Evolutionary conservation across 2,113 vertebrate species (phyloP).

Genomic region (Passer domesticus): DNA sequence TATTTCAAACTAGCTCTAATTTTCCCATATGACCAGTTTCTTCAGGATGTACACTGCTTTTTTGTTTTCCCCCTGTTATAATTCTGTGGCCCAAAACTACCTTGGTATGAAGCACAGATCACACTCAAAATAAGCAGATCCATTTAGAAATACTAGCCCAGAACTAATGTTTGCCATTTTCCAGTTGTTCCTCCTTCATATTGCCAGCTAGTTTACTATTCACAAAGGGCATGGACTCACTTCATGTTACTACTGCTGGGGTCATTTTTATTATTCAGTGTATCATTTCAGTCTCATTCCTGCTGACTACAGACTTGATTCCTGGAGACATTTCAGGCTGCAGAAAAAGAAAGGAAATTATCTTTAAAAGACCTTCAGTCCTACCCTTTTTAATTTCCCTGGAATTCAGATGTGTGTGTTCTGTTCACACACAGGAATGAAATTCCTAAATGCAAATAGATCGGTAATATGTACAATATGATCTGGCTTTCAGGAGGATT

Average conservation of each 20-base stretch:
- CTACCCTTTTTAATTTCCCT: background rate
- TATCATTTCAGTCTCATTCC: background rate
- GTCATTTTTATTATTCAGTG: background rate
- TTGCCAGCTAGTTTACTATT: background rate
- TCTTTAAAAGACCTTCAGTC: background rate
- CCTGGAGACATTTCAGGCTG: background rate
- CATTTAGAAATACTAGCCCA: background rate
- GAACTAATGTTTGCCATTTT: background rate
- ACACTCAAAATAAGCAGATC: background rate
- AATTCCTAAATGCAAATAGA: background rate
- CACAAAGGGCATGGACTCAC: background rate
- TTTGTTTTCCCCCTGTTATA: background rate
- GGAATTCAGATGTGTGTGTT: background rate
- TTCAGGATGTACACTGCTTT: background rate
- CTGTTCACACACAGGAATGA: background rate
- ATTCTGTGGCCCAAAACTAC: background rate
- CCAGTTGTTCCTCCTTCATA: background rate
- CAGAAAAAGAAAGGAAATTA: background rate
- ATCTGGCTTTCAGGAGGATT: background rate
- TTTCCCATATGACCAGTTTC: background rate
- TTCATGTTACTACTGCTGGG: background rate
- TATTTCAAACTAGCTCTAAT: background rate
- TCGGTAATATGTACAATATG: background rate
- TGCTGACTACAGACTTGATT: background rate
- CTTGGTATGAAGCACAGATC: background rate